Evolutionary conservation across 1,140 invertebrate genomes (phyloP).

Genomic region (Cydia splendana): DNA sequence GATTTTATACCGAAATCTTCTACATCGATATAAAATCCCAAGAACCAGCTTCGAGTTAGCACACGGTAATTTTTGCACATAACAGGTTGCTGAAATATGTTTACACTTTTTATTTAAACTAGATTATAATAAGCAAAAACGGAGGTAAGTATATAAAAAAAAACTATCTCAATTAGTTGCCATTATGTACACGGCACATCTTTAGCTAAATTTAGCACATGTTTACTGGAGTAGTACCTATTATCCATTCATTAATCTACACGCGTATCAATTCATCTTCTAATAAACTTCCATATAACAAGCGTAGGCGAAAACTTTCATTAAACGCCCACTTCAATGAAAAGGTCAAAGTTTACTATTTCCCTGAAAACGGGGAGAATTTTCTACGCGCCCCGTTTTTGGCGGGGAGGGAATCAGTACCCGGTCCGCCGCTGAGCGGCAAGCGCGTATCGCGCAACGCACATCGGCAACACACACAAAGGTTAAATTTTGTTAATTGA

Average conservation of each 20-base stretch:
- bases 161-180: too few species aligned
- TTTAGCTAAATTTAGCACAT: too few species aligned
- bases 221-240: not conserved
- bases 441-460: conserved; percentile 13
- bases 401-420: conserved; percentile 16
- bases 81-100: too few species aligned
- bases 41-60: too few species aligned
- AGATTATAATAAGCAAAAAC: too few species aligned
- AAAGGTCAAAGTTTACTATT: conserved; percentile 29
- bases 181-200: too few species aligned
- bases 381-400: conserved; percentile 5
- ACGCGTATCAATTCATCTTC: conserved; percentile 2
- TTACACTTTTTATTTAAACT: too few species aligned
- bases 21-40: too few species aligned
- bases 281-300: conserved; percentile 2
- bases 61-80: too few species aligned
- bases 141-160: too few species aligned
- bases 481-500: conserved; percentile 3
- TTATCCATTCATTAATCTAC: not conserved
- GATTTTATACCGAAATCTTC: too few species aligned
- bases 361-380: conserved; percentile 20
- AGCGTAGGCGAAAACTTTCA: conserved; percentile 23
- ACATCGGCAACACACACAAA: not conserved
- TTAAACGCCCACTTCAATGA: conserved; percentile 23
- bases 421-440: conserved; percentile 12